Percentiles rank a stretch among this genome's conserved stretches.
Evolutionary conservation across 2,797 vertebrate species (phyloP).

Genomic region (Hippopotamyrus pictus): DNA sequence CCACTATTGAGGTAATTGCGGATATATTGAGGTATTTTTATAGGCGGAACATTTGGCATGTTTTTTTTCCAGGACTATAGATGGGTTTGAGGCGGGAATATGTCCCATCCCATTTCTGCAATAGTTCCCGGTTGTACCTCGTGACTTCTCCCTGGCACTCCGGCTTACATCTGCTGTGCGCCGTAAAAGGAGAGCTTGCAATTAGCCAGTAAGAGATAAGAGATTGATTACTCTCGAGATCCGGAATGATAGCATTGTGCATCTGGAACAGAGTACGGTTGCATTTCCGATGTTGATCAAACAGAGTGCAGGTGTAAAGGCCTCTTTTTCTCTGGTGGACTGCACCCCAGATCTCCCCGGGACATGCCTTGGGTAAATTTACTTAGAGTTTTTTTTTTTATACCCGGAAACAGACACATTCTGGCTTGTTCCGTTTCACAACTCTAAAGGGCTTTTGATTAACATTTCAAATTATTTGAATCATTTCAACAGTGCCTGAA

Average conservation of each 20-base stretch:
- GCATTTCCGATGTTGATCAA: conserved; percentile 52
- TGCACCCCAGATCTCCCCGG: neutral
- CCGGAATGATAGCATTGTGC: conserved; percentile 50
- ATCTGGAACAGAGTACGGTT: conserved; percentile 30
- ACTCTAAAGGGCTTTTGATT: conserved; percentile 1
- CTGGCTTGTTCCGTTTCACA: neutral
- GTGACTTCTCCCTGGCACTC: neutral
- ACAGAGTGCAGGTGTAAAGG: conserved; percentile 58
- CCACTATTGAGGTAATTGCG: neutral
- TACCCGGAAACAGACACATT: neutral
- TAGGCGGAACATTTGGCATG: neutral
- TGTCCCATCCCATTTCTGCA: neutral
- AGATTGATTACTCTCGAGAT: conserved; percentile 43
- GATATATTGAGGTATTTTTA: neutral
- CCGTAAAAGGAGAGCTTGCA: conserved; percentile 36
- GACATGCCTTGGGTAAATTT: conserved; percentile 56
- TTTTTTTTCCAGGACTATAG: neutral
- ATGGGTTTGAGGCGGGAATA: conserved; percentile 28
- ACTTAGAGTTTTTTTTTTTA: conserved; percentile 38
- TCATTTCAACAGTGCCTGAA: neutral
- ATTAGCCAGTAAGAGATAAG: conserved; percentile 62
- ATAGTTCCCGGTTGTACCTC: neutral
- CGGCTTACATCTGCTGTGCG: neutral
- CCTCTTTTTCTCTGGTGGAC: conserved; percentile 43
- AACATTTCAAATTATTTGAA: neutral